Base-by-base conservation (phyloP, 2,797 vertebrate species). In the Pygocentrus nattereri region DNA sequence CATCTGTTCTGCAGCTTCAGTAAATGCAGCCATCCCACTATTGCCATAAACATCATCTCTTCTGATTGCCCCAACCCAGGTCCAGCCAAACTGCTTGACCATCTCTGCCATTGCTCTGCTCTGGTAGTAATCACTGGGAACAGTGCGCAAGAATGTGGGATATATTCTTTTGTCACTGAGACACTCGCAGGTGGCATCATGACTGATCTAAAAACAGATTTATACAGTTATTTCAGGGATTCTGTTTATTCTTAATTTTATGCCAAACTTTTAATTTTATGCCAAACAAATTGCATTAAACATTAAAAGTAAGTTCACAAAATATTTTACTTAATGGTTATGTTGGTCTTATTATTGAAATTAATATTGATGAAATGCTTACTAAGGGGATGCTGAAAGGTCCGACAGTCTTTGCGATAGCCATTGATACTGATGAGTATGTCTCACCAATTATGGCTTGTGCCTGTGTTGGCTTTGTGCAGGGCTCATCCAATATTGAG, bases 11-110 rank as follows among this genome's bases (percentile, higher is more conserved):
- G 93, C 93, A 1, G 86, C 90, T 16, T 90, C 74, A 0, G 92
- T 88, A 67, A 94, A 95, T 54, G 93, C 93, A 19, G 93, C 90
- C 89, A 94, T 93, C 16, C 93, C 94, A 0, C 90, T 93, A 84
- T 94, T 94, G 5, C 94, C 94, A 13, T 94, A 95, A 56, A 94
- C 92, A 41, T 89, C 93, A 80, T 93, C 92, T 8, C 92, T 93
- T 84, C 92, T 93, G 5, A 95, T 78, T 3, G 93, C 86, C 0
- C 93, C 93, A 0, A 95, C 92, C 93, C 94, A 95, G 18, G 89
- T 93, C 94, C 94, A 95, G 68, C 93, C 93, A 77, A 94, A 94
- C 76, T 92, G 86, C 61, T 91, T 93, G 34, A 94, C 90, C 69
- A 94, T 84, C 59, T 93, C 90, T 13, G 90, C 93, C 0, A 95